Evolutionary conservation across 2,888 invertebrate species (phyloP), one percentile per base, ranked within the genome.

Genomic region (Falcaria lacertinaria): DNA sequence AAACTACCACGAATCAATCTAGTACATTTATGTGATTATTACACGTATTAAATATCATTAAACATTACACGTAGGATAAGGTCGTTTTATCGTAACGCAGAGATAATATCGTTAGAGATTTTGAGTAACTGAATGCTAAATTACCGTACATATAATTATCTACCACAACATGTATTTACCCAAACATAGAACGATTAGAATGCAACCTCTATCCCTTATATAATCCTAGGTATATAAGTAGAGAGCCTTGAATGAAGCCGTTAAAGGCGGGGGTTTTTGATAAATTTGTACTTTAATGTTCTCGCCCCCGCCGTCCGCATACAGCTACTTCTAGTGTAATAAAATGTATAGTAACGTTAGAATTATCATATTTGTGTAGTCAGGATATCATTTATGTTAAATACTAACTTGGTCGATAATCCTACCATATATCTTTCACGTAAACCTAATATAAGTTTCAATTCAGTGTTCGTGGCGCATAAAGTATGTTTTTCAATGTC

Each of bases 251-350:
- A 78, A 80, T 55, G 63, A 78, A 80, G 81, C 78, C 64, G 44
- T 68, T 57, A 49, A 59, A 66, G 73, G 64, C 68, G 78, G 82
- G 80, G 71, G 63, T 66, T 55, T 68, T 60, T 83, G 83, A 82
- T 85, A 83, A 86, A 86, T 88, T 88, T 88, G 88, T 88, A 88
- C 88, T 88, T 79, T 87, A 64, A 74, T 55, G 68, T 65, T 72
- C 79, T 83, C 78, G 64, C 63, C 69, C 63, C 61, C 69, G 66
- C 65, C 61, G 64, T 64, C 59, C 53, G 52, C 52, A 48, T 69
- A 11, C 28, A 11, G 68, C 64, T 59, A 69, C 57, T 59, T 56
- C 57, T 73, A 72, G 75, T 77, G 58, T 68, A 68, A 66, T 55
- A n/a, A n/a, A n/a, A n/a, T n/a, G n/a, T n/a, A n/a, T 52, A 50